phyloP scores from a whole-genome alignment of 2,797 vertebrate species.

The Tamandua tetradactyla region DNA sequence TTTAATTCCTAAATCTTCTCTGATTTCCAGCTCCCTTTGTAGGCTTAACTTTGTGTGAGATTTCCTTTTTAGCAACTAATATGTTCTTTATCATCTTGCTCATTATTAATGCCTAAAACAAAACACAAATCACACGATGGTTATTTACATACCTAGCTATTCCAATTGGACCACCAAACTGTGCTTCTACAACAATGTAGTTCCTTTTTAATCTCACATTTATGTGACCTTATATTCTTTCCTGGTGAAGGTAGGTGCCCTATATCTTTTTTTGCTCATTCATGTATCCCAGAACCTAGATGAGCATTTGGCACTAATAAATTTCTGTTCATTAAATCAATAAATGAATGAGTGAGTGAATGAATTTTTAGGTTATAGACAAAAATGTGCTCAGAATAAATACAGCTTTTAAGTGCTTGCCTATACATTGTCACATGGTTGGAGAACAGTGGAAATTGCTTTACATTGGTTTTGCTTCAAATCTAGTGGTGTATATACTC shows the following conservation, averaged over 20 bases:
- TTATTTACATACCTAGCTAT: not conserved
- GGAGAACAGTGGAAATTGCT: not conserved
- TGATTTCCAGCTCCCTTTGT: not conserved
- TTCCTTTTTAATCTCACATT: not conserved
- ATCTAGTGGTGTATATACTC: not conserved
- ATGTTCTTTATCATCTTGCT: not conserved
- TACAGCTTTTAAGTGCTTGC: not conserved
- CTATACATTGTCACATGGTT: not conserved
- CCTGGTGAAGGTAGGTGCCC: not conserved
- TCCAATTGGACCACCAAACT: not conserved
- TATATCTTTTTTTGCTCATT: not conserved
- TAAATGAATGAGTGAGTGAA: not conserved
- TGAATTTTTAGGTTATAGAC: not conserved
- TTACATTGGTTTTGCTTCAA: not conserved
- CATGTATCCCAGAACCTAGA: not conserved
- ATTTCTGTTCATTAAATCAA: not conserved
- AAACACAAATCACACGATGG: not conserved
- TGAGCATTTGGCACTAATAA: not conserved
- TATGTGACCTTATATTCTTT: not conserved
- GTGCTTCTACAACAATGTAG: not conserved
- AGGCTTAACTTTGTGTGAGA: not conserved
- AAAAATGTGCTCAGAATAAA: not conserved
- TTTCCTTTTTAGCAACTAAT: conserved; percentile 8
- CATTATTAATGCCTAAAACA: not conserved
- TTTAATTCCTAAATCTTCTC: not conserved